Evolutionary conservation across 2,113 vertebrate genomes (phyloP), one percentile per base, ranked within the genome.

Genomic region (Caretta caretta): DNA sequence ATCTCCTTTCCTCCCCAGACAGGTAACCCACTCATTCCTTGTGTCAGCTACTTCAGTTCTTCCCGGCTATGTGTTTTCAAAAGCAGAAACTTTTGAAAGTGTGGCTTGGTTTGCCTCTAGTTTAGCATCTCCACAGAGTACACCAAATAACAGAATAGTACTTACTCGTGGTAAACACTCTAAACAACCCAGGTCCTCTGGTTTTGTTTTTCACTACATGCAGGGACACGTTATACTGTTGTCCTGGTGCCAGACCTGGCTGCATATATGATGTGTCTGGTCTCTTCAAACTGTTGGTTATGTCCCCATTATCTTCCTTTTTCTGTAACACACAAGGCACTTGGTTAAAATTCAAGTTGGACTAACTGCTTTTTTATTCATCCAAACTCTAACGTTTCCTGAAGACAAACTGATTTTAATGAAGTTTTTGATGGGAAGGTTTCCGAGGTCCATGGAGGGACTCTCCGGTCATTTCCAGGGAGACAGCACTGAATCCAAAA

Each of bases 211-310:
- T 99, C 97, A 99, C 98, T 2, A 99, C 98, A 85, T 99, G 99
- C 92, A 99, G 98, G 50, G 99, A 99, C 94, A 99, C 99, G 89
- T 99, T 99, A 72, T 99, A 99, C 80, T 99, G 99, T 42, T 99
- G 99, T 56, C 99, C 99, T 7, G 99, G 99, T 57, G 99, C 99
- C 91, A 99, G 98, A 19, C 99, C 99, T 0, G 99, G 99, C 97
- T 99, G 99, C 95, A 98, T 98, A 83, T 99, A 99, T 16, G 98
- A 99, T 88, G 99, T 99, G 96, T 99, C 99, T 3, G 99, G 99
- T 14, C 98, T 98, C 81, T 98, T 98, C 78, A 99, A 98, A 46
- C 99, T 98, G 96, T 99, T 99, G 88, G 98, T 98, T 97, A 99
- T 99, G 95, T 98, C 99, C 51, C 99, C 99, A 6, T 99, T 99